Evolutionary conservation across 2,113 vertebrate genomes (phyloP).

Genomic region (Carlito syrichta): DNA sequence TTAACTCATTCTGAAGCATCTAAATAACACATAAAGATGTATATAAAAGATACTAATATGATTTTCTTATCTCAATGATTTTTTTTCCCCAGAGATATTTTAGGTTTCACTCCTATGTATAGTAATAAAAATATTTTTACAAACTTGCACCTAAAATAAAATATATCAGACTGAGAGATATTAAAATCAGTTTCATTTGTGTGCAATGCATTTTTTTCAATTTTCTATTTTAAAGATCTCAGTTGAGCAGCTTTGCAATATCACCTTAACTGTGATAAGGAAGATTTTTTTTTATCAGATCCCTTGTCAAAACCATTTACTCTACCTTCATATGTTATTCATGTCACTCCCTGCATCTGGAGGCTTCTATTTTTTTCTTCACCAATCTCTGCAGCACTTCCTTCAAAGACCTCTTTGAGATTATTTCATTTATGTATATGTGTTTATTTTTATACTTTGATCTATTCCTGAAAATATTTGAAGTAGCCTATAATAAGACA

Average conservation of each 20-base stretch:
- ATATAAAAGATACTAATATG: neutral
- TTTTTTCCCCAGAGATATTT: neutral
- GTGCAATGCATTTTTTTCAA: neutral
- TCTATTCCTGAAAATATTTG: conserved; percentile 10
- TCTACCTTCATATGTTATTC: neutral
- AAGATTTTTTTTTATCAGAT: conserved; percentile 1
- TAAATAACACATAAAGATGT: neutral
- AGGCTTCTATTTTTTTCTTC: neutral
- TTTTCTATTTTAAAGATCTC: neutral
- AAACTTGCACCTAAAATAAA: conserved; percentile 39
- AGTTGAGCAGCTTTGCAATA: neutral
- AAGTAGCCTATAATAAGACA: neutral
- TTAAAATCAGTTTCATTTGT: conserved; percentile 48
- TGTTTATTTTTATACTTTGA: conserved; percentile 30
- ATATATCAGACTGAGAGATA: conserved; percentile 19
- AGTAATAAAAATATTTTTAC: conserved; percentile 31
- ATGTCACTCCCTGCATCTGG: neutral
- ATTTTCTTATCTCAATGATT: conserved; percentile 31
- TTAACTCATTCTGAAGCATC: neutral
- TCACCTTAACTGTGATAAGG: neutral
- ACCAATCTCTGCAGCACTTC: neutral
- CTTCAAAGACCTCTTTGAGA: neutral
- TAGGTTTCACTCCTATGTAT: neutral
- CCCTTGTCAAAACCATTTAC: neutral
- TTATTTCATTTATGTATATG: neutral